Conservation (phyloP, 1,140 invertebrate genomes). For the Drosophila bocqueti region DNA sequence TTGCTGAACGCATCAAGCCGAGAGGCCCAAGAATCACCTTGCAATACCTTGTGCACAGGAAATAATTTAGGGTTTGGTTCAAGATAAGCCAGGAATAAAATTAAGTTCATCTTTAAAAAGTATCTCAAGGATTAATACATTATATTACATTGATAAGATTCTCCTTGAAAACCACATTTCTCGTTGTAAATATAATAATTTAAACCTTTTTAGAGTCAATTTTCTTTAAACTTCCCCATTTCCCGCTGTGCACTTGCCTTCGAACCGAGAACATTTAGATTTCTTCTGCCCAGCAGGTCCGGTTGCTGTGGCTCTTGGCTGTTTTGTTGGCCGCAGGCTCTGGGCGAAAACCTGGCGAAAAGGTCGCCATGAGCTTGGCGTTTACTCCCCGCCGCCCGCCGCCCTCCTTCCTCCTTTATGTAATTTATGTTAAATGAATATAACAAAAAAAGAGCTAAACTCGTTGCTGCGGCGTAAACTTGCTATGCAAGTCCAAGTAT, state of each 20-base stretch:
- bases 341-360: conserved; percentile 64
- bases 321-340: conserved; percentile 53
- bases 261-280: conserved; percentile 18
- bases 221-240: neutral
- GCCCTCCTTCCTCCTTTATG: conserved; percentile 54
- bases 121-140: neutral
- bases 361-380: conserved; percentile 61
- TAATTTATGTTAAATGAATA: conserved; percentile 84
- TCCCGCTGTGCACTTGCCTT: conserved; percentile 25
- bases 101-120: neutral
- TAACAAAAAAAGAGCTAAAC: conserved; percentile 79
- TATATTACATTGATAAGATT: neutral
- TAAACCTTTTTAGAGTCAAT: neutral
- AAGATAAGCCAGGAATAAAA: neutral
- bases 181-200: neutral
- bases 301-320: conserved; percentile 47
- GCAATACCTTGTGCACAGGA: conserved; percentile 48
- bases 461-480: conserved; percentile 74
- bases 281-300: conserved; percentile 49
- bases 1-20: conserved; percentile 73
- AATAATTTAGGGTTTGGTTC: neutral
- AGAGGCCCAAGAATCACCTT: conserved; percentile 71
- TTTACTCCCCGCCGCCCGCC: conserved; percentile 5
- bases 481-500: conserved; percentile 70
- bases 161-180: neutral